Evolutionary conservation across 2,888 invertebrate genomes (phyloP), one percentile per base, ranked within the genome.

Genomic region (Zootermopsis nevadensis): DNA sequence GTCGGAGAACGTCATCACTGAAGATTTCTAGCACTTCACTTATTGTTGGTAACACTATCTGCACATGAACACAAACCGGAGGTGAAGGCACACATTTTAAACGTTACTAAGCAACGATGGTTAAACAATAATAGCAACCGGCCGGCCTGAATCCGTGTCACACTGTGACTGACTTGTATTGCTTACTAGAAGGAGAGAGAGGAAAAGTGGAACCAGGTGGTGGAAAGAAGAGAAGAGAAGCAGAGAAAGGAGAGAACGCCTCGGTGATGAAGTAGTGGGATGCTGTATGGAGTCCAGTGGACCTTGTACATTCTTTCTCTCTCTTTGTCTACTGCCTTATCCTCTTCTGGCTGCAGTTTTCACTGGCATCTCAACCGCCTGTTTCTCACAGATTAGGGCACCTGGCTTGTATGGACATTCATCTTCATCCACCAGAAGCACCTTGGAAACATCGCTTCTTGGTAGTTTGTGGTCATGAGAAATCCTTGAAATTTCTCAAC

Each of bases 251-350:
- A 66, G 66, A 66, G 27, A 66, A 66, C 10, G 33, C 12, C 15
- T 15, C 12, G 69, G 7, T 22, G 15, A 12, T 48, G 31, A 69
- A 33, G 33, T 10, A 69, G 69, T 69, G 33, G 33, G 33, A 69
- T 33, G 69, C 69, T 33, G 35, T 69, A 69, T 33, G 33, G 69
- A 69, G 69, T 69, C 69, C 33, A 69, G 69, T 69, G 69, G 69
- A 69, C 69, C 69, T 69, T 69, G 69, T 69, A 33, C 69, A 69
- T 69, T 69, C 69, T 67, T 15, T 67, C 67, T 69, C 22, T 69
- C 69, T 69, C 22, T 69, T 33, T 24, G 33, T 30, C 33, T 33
- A 31, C 69, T 8, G 15, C 19, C 19, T 48, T 48, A 15, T 48
- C 48, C 19, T 48, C 48, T 48, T 15, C 15, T 48, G 15, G 19